Percentiles rank a stretch among this genome's conserved stretches.
Conservation (phyloP, 2,797 vertebrate species). For the Pseudomugil tenellus region DNA sequence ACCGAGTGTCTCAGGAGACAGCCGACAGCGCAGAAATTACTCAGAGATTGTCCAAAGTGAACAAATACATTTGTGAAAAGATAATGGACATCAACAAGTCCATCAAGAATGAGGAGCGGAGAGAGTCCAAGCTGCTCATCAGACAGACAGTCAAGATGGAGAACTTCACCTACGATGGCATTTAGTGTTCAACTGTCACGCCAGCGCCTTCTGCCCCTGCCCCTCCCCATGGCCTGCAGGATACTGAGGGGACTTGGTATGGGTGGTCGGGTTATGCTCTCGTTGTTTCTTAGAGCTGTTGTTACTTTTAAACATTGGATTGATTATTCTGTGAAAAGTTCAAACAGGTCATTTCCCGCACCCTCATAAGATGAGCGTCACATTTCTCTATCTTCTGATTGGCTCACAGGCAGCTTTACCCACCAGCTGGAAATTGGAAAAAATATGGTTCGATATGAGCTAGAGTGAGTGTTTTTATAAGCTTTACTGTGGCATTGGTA, state of each 20-base stretch:
- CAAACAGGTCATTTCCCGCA: constrained; percentile 30
- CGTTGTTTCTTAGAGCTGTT: constrained; percentile 59
- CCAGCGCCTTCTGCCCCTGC: constrained; percentile 68
- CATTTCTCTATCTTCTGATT: constrained; percentile 46
- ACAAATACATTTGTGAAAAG: constrained; percentile 99
- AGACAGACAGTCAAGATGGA: constrained; percentile 89
- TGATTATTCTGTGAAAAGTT: constrained; percentile 42
- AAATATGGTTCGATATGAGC: constrained; percentile 56
- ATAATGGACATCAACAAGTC: constrained; percentile 99
- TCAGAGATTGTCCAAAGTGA: constrained; percentile 99
- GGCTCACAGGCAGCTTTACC: constrained; percentile 81
- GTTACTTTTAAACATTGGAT: constrained; percentile 53
- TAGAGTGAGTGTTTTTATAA: constrained; percentile 70
- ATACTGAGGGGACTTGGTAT: constrained; percentile 63
- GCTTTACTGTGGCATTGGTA: constrained; percentile 63
- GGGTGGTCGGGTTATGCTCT: constrained; percentile 67
- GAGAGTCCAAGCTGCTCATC: constrained; percentile 94
- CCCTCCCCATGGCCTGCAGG: constrained; percentile 60
- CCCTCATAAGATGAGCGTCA: constrained; percentile 25
- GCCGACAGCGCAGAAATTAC: constrained; percentile 98
- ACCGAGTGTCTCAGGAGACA: constrained; percentile 99
- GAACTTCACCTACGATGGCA: constrained; percentile 86
- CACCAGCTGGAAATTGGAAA: constrained; percentile 50
- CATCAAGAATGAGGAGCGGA: constrained; percentile 98
- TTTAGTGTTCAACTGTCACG: constrained; percentile 79